Evolutionary conservation across 2,797 vertebrate species (phyloP).

Genomic region (Peromyscus eremicus): DNA sequence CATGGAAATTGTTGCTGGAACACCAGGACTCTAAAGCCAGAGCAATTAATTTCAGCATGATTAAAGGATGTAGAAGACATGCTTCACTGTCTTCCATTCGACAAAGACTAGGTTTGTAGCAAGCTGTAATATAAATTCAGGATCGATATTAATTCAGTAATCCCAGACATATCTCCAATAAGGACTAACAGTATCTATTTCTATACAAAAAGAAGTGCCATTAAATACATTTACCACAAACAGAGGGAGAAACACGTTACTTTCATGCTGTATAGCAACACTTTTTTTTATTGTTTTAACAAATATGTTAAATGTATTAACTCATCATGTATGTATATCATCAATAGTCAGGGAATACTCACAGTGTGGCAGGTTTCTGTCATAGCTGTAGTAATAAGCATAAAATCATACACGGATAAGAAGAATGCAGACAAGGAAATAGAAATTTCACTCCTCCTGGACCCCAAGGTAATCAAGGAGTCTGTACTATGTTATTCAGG

Average conservation of each 20-base stretch:
- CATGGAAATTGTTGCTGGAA: not conserved
- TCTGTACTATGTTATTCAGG: not conserved
- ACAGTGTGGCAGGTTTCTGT: not conserved
- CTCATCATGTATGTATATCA: not conserved
- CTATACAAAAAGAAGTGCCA: not conserved
- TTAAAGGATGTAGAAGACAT: not conserved
- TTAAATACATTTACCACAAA: conserved; percentile 12
- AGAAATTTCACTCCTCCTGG: not conserved
- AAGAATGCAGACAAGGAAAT: not conserved
- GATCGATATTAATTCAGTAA: conserved; percentile 19
- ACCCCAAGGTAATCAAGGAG: not conserved
- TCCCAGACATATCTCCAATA: not conserved
- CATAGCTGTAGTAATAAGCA: not conserved
- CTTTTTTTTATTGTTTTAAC: not conserved
- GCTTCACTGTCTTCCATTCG: not conserved
- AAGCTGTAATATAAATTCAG: not conserved
- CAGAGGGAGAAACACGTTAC: not conserved
- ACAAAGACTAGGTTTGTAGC: not conserved
- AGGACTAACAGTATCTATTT: not conserved
- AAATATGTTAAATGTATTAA: conserved; percentile 50
- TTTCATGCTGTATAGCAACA: not conserved
- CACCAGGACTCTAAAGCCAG: not conserved
- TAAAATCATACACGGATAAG: not conserved
- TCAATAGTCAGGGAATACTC: not conserved
- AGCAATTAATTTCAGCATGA: conserved; percentile 31